Conservation (phyloP, 1,140 invertebrate species). For the Drosophila yakuba region DNA sequence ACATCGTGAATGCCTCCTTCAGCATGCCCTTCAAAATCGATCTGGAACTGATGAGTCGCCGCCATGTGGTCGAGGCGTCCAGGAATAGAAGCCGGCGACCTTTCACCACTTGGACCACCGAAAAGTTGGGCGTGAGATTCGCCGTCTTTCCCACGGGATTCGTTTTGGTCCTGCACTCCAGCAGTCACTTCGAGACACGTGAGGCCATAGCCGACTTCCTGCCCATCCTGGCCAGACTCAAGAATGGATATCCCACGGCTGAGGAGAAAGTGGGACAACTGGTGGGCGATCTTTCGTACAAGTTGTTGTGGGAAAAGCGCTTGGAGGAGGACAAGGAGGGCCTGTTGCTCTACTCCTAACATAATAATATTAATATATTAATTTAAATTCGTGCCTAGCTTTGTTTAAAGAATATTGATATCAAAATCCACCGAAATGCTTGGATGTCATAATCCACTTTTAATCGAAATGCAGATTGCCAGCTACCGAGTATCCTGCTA, state of each 20-base stretch:
- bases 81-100: slow-evolving; percentile 37
- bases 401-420: neutral
- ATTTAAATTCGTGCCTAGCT: too few relatives aligned
- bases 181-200: slow-evolving; percentile 43
- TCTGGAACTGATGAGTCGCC: slow-evolving; percentile 31
- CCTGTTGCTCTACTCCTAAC: slow-evolving; percentile 48
- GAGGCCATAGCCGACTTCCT: slow-evolving; percentile 48
- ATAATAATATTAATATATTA: neutral
- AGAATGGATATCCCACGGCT: slow-evolving; percentile 38
- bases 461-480: slow-evolving; percentile 4
- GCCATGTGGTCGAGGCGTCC: slow-evolving; percentile 23
- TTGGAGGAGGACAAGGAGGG: slow-evolving; percentile 57
- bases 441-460: neutral
- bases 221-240: slow-evolving; percentile 51
- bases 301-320: slow-evolving; percentile 58
- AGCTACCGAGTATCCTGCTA: neutral
- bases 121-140: slow-evolving; percentile 35
- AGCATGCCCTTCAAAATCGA: slow-evolving; percentile 64
- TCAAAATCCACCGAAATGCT: neutral
- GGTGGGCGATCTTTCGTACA: slow-evolving; percentile 49
- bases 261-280: slow-evolving; percentile 16
- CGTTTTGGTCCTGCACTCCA: slow-evolving; percentile 51
- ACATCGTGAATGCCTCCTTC: slow-evolving; percentile 58
- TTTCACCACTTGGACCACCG: slow-evolving; percentile 56
- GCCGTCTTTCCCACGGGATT: slow-evolving; percentile 59